Conservation (phyloP, 2,113 vertebrate species). For the Gambusia holbrooki region DNA sequence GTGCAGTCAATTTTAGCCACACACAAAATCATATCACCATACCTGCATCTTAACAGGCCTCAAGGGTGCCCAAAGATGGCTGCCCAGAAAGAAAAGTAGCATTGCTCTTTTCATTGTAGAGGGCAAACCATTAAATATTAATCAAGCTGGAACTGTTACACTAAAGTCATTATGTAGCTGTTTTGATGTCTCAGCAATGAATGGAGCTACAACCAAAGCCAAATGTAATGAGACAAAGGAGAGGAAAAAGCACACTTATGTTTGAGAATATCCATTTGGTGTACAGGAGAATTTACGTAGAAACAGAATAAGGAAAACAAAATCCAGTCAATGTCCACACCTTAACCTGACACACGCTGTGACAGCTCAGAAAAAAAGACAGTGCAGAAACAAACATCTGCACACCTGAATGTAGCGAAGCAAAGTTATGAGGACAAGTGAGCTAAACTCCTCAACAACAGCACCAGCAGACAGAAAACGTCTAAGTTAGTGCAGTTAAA, state of each 20-base stretch:
- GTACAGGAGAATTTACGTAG: background rate
- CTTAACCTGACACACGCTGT: background rate
- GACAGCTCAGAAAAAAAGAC: background rate
- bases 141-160: background rate
- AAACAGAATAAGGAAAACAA: background rate
- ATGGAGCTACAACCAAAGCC: constrained; percentile 28
- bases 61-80: too few relatives aligned
- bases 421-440: background rate
- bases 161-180: constrained; percentile 48
- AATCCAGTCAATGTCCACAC: background rate
- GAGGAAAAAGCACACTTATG: background rate
- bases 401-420: background rate
- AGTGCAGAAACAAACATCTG: background rate
- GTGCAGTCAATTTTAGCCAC: background rate
- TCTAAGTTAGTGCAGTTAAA: background rate
- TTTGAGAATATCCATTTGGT: background rate
- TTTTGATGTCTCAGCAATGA: constrained; percentile 25
- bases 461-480: background rate
- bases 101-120: constrained; percentile 28
- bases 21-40: constrained; percentile 9
- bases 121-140: constrained; percentile 23
- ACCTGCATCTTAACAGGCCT: background rate
- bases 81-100: too few relatives aligned
- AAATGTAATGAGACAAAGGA: constrained; percentile 31
- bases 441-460: background rate